Conservation (phyloP, 2,888 invertebrate genomes). For the Endotricha flammealis region DNA sequence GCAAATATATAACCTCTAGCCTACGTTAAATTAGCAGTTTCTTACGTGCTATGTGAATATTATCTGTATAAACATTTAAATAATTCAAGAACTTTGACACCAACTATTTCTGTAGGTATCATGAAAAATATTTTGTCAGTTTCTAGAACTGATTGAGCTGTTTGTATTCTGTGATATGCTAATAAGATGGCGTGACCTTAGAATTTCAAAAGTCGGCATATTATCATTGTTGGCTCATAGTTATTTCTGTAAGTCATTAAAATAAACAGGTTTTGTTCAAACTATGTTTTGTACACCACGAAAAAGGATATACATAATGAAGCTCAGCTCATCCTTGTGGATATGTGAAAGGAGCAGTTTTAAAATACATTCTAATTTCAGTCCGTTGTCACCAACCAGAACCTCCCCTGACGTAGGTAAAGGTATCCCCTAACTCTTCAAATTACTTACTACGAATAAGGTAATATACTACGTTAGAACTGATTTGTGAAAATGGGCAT, state of each 20-base stretch:
- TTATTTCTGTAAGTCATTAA: slow-evolving; percentile 21
- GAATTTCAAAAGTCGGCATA: slow-evolving; percentile 19
- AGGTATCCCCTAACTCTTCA: too few relatives aligned
- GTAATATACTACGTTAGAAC: too few relatives aligned
- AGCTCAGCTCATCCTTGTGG: too few relatives aligned
- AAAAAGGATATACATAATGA: too few relatives aligned
- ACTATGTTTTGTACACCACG: slow-evolving; percentile 1
- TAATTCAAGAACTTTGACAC: not conserved
- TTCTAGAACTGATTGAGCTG: slow-evolving; percentile 4
- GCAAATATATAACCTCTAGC: not conserved
- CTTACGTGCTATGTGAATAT: not conserved
- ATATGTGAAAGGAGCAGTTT: too few relatives aligned
- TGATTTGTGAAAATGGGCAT: too few relatives aligned
- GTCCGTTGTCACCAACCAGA: too few relatives aligned
- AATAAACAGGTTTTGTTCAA: slow-evolving; percentile 17
- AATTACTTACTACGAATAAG: too few relatives aligned
- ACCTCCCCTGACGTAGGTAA: too few relatives aligned
- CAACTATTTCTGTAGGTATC: not conserved
- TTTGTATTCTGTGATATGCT: slow-evolving; percentile 17
- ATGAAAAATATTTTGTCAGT: slow-evolving; percentile 11
- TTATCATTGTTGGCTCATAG: slow-evolving; percentile 22
- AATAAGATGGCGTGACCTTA: slow-evolving; percentile 22
- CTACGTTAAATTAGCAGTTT: not conserved
- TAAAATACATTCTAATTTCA: too few relatives aligned
- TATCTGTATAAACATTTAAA: not conserved